A percentile compares a stretch with the other conserved stretches of the same genome.
Conservation (phyloP, 2,113 vertebrate species). For the Tragulus kanchil region DNA sequence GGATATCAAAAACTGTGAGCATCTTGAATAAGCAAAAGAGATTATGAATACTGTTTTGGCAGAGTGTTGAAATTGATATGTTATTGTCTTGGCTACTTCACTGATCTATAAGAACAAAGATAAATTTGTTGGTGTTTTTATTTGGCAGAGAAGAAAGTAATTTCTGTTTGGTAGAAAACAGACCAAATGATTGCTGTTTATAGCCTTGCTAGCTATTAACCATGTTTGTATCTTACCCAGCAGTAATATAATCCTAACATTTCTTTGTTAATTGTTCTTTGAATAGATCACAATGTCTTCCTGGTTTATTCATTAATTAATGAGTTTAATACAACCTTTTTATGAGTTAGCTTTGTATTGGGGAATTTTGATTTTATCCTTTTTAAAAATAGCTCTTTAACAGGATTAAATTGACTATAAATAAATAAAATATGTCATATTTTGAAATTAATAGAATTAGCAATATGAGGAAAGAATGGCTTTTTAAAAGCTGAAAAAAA, state of each 20-base stretch:
- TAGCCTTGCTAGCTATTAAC: neutral
- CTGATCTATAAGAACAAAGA: neutral
- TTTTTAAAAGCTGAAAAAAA: neutral
- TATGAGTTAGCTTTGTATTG: neutral
- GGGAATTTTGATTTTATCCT: neutral
- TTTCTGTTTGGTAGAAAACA: neutral
- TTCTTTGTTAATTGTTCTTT: neutral
- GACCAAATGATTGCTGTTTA: neutral
- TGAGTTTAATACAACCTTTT: neutral
- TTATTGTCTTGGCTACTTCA: neutral
- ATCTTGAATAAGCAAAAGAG: neutral
- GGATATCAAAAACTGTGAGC: neutral
- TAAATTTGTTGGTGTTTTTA: neutral
- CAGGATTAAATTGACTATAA: neutral
- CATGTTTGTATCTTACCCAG: neutral
- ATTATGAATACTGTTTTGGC: neutral
- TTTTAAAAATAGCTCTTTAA: neutral
- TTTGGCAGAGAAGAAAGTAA: neutral
- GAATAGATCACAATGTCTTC: neutral
- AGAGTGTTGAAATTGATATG: neutral
- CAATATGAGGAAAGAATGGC: neutral
- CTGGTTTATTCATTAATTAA: neutral
- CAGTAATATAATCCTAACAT: neutral
- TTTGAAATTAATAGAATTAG: neutral
- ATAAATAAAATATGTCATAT: neutral